Conservation (phyloP, 1,140 invertebrate species). For the Coelopa frigida region DNA sequence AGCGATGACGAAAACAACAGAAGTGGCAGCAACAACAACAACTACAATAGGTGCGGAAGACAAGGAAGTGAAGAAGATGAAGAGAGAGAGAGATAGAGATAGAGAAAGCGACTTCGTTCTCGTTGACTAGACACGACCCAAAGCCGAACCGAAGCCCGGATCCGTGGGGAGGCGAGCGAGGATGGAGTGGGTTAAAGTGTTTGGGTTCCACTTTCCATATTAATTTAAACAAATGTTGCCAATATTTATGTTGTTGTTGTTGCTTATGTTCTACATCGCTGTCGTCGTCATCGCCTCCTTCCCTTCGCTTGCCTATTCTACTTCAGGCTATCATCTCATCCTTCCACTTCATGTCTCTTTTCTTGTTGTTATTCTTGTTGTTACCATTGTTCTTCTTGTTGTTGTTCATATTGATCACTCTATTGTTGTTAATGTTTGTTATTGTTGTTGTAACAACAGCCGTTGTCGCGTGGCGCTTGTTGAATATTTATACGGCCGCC, state of each 20-base stretch:
- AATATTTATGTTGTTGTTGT: slow-evolving; percentile 34
- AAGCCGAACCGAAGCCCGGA: too few relatives aligned
- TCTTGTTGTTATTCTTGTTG: neutral
- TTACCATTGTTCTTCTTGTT: neutral
- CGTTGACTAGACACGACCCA: too few relatives aligned
- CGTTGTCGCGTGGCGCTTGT: too few relatives aligned
- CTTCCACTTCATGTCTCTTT: slow-evolving; percentile 7
- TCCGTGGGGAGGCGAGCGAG: too few relatives aligned
- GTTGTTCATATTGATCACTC: too few relatives aligned
- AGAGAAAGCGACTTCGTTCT: too few relatives aligned
- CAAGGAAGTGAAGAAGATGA: neutral
- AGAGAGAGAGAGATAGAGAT: neutral
- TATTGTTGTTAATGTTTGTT: too few relatives aligned
- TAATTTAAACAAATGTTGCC: slow-evolving; percentile 44
- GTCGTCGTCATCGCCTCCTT: slow-evolving; percentile 12
- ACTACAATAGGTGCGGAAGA: neutral
- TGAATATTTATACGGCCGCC: too few relatives aligned
- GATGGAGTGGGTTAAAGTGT: neutral
- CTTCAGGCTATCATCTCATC: slow-evolving; percentile 2
- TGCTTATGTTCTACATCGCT: slow-evolving; percentile 14
- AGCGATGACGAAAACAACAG: neutral
- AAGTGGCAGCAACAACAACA: neutral
- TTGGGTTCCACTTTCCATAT: slow-evolving; percentile 29
- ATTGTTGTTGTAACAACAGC: too few relatives aligned
- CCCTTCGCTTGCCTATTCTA: slow-evolving; percentile 28